Conservation (phyloP, 2,113 vertebrate genomes). For the Nibea albiflora region DNA sequence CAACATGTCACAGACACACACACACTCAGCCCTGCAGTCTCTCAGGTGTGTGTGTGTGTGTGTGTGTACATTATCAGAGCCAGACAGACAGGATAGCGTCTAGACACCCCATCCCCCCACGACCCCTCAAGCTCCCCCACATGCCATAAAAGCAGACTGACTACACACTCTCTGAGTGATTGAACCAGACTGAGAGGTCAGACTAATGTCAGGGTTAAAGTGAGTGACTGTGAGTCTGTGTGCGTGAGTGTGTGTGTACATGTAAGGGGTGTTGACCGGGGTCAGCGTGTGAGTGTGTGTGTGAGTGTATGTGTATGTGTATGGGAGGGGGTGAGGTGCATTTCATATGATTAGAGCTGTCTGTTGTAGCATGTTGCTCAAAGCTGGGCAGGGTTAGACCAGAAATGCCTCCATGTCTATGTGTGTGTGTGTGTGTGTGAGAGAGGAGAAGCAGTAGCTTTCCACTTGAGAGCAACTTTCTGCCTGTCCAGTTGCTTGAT, state of each 20-base stretch:
- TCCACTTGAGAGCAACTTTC: slow-evolving; percentile 1
- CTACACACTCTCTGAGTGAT: slow-evolving; percentile 58
- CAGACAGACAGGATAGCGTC: slow-evolving; percentile 77
- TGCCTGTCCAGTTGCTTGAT: slow-evolving; percentile 13
- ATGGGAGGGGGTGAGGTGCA: neutral
- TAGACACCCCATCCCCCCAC: slow-evolving; percentile 56
- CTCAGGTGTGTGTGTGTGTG: slow-evolving; percentile 64
- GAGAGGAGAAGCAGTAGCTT: neutral
- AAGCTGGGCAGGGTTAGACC: slow-evolving; percentile 6
- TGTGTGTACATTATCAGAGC: slow-evolving; percentile 72
- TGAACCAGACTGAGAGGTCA: slow-evolving; percentile 71
- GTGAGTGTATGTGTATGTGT: neutral
- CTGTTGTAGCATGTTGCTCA: slow-evolving; percentile 13
- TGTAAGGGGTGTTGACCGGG: slow-evolving; percentile 18
- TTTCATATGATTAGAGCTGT: slow-evolving; percentile 25
- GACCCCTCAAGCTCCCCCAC: slow-evolving; percentile 1
- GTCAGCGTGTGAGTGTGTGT: slow-evolving; percentile 43
- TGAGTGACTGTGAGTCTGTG: slow-evolving; percentile 16
- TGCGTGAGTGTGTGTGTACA: slow-evolving; percentile 7
- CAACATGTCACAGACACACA: slow-evolving; percentile 41
- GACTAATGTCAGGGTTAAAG: slow-evolving; percentile 66
- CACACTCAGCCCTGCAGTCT: slow-evolving; percentile 10
- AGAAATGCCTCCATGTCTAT: neutral
- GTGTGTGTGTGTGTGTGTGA: neutral
- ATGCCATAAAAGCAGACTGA: slow-evolving; percentile 66